Evolutionary conservation across 2,797 vertebrate species (phyloP), one percentile per base, ranked within the genome.

Genomic region (Pelodytes ibericus): DNA sequence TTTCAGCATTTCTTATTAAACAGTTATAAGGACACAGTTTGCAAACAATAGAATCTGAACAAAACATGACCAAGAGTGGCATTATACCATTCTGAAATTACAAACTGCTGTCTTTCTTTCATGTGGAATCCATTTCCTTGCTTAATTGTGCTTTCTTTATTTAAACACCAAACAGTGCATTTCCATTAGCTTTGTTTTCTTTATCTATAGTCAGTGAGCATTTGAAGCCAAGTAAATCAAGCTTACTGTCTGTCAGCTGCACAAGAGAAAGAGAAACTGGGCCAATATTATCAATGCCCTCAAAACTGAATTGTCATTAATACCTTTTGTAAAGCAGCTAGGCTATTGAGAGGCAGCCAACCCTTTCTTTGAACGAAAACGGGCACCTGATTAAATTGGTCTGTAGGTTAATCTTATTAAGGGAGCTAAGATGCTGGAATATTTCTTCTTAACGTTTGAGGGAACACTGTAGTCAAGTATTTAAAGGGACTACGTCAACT

Each of bases 111-210:
- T 39, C 24, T 29, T 63, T 77, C 67, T 77, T 77, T 77, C 60
- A 71, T 63, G 67, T 64, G 25, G 60, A 63, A 24, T 64, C 51
- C 59, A 13, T 62, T 75, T 62, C n/a, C 31, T 41, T 31, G 59
- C 25, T 56, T 70, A 63, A 63, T 76, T 76, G 47, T 76, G 30
- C 25, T 5, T 71, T 33, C 60, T 73, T 69, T 73, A 68, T 69
- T 73, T 69, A 73, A 62, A 79, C 56, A 68, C 63, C 56, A 78
- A 66, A 61, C 67, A 67, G 63, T 71, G 60, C 39, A 60, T 56
- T 62, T 41, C 62, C 76, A 79, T 61, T 73, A 73, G 70, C 69
- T 73, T 73, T 73, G 76, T 73, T 62, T 62, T 62, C 70, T 71
- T 31, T 58, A 57, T 76, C 59, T 71, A 69, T 63, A 71, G 65